phyloP scores from a whole-genome alignment of 2,888 invertebrate species.

The Apodemia zela region DNA sequence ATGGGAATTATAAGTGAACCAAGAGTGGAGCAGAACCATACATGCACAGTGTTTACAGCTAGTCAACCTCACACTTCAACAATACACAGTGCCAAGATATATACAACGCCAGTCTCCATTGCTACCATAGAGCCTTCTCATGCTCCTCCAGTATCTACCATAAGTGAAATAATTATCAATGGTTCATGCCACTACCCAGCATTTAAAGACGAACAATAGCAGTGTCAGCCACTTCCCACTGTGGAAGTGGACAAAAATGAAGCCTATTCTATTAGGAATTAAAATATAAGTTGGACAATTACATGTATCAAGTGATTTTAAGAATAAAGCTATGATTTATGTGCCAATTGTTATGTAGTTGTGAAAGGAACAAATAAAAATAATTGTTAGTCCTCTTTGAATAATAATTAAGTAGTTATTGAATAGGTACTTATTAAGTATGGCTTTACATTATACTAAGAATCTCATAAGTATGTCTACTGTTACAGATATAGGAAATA shows the following conservation, averaged over 20 bases:
- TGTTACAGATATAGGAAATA: too few species aligned
- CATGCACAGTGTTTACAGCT: slow-evolving; percentile 52
- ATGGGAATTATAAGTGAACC: slow-evolving; percentile 76
- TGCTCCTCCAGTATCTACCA: slow-evolving; percentile 54
- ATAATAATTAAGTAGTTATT: too few species aligned
- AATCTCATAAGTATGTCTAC: too few species aligned
- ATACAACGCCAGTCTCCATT: slow-evolving; percentile 51
- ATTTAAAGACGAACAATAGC: slow-evolving; percentile 70
- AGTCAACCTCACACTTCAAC: slow-evolving; percentile 42
- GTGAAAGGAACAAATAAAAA: background rate
- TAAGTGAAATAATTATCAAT: slow-evolving; percentile 68
- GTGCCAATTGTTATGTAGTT: background rate
- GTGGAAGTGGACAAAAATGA: slow-evolving; percentile 61
- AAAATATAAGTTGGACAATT: slow-evolving; percentile 15
- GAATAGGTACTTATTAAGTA: too few species aligned
- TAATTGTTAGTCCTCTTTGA: too few species aligned
- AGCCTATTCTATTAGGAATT: slow-evolving; percentile 39
- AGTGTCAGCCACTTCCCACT: slow-evolving; percentile 60
- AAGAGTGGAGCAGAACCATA: slow-evolving; percentile 43
- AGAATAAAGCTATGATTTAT: background rate
- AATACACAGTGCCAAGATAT: slow-evolving; percentile 55
- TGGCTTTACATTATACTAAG: too few species aligned
- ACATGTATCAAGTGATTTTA: background rate
- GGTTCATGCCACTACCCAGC: slow-evolving; percentile 65
- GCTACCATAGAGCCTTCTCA: slow-evolving; percentile 60